A percentile compares a stretch with the other conserved stretches of the same genome.
These are phyloP conservation scores for Idaea straminata DNA, from an alignment of 2,888 invertebrate species.

Conservation along the genomic window DNA sequence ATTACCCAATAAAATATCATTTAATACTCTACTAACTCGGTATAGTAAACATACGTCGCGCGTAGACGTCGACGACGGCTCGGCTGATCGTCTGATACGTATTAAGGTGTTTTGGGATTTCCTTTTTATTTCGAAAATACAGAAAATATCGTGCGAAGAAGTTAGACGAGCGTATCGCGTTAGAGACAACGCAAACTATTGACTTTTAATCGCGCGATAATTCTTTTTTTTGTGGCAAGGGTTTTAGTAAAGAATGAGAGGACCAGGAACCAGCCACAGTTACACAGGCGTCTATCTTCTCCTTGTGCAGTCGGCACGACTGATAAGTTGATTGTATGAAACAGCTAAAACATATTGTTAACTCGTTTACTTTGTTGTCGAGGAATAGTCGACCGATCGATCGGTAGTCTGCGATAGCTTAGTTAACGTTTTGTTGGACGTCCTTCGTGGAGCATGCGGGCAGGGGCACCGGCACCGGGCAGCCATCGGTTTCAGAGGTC, in stretches of 20 bases:
- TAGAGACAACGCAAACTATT: neutral
- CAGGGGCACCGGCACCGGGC: constrained; percentile 5
- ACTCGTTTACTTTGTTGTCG: neutral
- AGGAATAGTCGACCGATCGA: neutral
- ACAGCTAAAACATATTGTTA: no score
- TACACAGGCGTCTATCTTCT: no score
- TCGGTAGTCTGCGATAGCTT: neutral
- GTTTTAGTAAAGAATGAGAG: no score
- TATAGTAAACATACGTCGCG: neutral
- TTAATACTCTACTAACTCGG: neutral
- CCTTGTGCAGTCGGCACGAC: no score
- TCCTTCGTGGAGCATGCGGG: constrained; percentile 18
- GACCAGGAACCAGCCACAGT: no score
- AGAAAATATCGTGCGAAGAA: neutral
- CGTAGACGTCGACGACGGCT: neutral
- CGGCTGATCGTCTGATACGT: neutral
- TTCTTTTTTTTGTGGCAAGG: neutral
- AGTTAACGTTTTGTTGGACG: neutral
- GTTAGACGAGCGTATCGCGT: neutral
- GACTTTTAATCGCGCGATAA: neutral
- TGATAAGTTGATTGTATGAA: no score
- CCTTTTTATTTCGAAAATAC: neutral
- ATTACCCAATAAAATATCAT: neutral
- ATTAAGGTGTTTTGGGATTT: neutral
- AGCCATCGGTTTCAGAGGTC: constrained; percentile 28